Conservation (phyloP, 2,888 invertebrate species). For the Ophion ellenae region DNA sequence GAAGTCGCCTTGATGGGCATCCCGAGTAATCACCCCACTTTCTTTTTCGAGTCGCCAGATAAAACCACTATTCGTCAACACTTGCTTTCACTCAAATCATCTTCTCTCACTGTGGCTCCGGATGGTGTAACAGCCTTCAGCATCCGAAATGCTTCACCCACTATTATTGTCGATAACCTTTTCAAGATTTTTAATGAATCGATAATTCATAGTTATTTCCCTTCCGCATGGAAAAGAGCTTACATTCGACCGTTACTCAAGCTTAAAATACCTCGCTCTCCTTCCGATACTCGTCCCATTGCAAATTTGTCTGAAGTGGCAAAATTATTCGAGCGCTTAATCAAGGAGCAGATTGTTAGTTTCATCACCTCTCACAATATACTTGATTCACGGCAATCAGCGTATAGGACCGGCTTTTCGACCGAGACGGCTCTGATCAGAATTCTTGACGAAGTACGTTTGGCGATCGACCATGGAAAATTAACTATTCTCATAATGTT, state of each 20-base stretch:
- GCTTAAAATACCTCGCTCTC: background rate
- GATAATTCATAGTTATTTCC: background rate
- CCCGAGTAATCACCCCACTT: background rate
- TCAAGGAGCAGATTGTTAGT: background rate
- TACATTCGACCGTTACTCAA: slow-evolving; percentile 5
- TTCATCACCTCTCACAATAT: no score
- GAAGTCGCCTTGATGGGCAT: background rate
- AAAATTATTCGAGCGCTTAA: background rate
- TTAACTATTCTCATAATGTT: no score
- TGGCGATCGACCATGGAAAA: no score
- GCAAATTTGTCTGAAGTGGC: background rate
- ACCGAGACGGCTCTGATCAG: no score
- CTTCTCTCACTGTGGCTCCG: background rate
- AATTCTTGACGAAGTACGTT: no score
- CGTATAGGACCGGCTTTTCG: no score
- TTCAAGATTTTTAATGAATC: background rate
- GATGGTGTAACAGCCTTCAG: background rate
- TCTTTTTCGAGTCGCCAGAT: background rate
- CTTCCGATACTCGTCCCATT: background rate
- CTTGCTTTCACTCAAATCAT: background rate
- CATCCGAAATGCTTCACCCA: background rate
- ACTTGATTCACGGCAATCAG: no score
- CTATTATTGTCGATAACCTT: background rate
- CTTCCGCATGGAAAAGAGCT: background rate
- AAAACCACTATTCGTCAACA: background rate